Percentiles rank a stretch among this genome's conserved stretches.
These are phyloP conservation scores for Nothobranchius kuhntae DNA, from an alignment of 2,113 vertebrate genomes.

Conservation along the genomic window DNA sequence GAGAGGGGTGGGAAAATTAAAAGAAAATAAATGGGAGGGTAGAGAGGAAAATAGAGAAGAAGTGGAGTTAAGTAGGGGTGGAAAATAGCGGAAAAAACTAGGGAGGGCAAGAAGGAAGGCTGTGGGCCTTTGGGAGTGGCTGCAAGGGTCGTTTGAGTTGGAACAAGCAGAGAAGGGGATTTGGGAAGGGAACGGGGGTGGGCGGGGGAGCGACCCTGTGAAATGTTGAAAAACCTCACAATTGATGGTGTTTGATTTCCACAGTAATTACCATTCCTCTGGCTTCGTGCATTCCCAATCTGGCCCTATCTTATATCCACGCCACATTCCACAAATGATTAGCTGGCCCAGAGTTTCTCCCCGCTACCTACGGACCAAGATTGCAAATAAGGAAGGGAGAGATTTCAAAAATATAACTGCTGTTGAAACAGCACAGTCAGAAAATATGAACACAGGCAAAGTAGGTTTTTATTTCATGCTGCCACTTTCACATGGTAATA, in stretches of 20 bases:
- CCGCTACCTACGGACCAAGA: slow-evolving; percentile 58
- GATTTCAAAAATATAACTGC: background rate
- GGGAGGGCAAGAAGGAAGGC: background rate
- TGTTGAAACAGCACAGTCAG: background rate
- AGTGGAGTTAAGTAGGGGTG: slow-evolving; percentile 21
- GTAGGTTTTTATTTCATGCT: too few species aligned
- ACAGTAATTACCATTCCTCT: slow-evolving; percentile 83
- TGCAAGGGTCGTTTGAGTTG: slow-evolving; percentile 63
- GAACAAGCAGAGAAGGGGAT: slow-evolving; percentile 50
- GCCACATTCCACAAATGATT: slow-evolving; percentile 78
- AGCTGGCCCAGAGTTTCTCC: slow-evolving; percentile 70
- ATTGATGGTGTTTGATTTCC: slow-evolving; percentile 84
- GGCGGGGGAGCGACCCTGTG: slow-evolving; percentile 49
- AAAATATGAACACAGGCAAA: background rate
- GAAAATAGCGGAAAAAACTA: slow-evolving; percentile 51
- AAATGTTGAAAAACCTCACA: slow-evolving; percentile 81
- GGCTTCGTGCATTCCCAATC: slow-evolving; percentile 74
- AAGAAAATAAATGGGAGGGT: slow-evolving; percentile 59
- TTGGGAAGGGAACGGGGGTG: slow-evolving; percentile 44
- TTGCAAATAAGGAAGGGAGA: slow-evolving; percentile 38
- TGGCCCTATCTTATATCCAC: slow-evolving; percentile 81
- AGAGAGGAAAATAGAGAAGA: slow-evolving; percentile 21
- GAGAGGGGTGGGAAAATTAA: slow-evolving; percentile 56
- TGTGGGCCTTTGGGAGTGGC: slow-evolving; percentile 59
- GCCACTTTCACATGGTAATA: background rate